These are phyloP conservation scores for Conistra vaccinii DNA, from an alignment of 2,888 invertebrate species.

Conservation along the genomic window DNA sequence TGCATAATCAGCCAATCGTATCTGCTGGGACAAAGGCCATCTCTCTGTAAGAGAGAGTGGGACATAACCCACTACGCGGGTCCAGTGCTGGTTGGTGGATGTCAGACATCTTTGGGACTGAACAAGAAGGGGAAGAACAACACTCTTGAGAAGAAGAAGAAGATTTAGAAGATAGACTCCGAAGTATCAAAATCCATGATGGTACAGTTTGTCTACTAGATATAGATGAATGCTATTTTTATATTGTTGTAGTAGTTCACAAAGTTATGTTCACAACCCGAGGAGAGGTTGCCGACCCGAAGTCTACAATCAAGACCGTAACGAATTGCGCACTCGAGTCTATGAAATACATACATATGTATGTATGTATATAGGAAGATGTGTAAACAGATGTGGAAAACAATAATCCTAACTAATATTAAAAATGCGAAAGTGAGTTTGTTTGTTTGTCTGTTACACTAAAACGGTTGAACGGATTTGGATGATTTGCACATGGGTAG, in stretches of 20 bases:
- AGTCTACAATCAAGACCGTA: slow-evolving; percentile 42
- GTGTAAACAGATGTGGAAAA: slow-evolving; percentile 16
- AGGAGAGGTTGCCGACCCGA: slow-evolving; percentile 36
- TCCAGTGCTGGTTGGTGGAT: no score
- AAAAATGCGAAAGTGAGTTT: no score
- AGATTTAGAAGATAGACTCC: neutral
- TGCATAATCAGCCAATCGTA: no score
- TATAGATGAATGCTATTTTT: neutral
- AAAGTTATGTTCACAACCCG: slow-evolving; percentile 17
- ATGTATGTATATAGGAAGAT: neutral
- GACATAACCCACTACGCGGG: neutral
- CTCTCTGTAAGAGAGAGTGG: neutral
- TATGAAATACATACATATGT: slow-evolving; percentile 5
- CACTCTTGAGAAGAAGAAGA: neutral
- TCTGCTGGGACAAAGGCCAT: neutral
- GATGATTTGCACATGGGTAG: no score
- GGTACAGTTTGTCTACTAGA: neutral
- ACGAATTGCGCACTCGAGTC: slow-evolving; percentile 29
- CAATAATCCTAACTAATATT: neutral
- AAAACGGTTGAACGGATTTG: no score
- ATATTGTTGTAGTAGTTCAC: slow-evolving; percentile 1
- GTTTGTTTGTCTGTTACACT: no score
- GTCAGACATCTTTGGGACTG: neutral
- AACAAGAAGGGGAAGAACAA: no score
- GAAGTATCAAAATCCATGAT: neutral